phyloP scores from a whole-genome alignment of 1,140 invertebrate species.

The Popillia japonica region DNA sequence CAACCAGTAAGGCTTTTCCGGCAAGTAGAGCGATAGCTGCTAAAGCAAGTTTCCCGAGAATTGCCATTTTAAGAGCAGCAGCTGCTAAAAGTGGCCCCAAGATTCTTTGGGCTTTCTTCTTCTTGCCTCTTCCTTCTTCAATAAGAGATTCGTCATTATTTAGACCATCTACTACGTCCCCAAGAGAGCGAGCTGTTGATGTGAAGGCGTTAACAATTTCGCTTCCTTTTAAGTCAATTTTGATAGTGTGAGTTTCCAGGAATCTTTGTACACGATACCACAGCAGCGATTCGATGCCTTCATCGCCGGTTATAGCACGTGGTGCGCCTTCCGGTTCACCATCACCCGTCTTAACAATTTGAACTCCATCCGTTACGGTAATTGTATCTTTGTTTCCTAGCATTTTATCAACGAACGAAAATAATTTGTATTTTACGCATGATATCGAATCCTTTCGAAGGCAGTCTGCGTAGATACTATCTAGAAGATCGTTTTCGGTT shows the following conservation, averaged over 20 bases:
- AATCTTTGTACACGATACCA: conserved; percentile 75
- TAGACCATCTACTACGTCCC: conserved; percentile 69
- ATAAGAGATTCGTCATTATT: conserved; percentile 66
- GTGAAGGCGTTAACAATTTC: conserved; percentile 82
- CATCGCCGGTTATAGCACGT: conserved; percentile 69
- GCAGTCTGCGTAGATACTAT: conserved; percentile 79
- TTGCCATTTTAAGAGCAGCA: conserved; percentile 79
- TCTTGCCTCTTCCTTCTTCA: conserved; percentile 76
- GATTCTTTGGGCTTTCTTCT: conserved; percentile 82
- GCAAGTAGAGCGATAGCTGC: conserved; percentile 83
- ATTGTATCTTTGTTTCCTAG: conserved; percentile 79
- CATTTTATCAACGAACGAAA: conserved; percentile 83
- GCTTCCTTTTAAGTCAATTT: conserved; percentile 83
- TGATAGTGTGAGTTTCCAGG: conserved; percentile 78
- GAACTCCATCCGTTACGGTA: conserved; percentile 79
- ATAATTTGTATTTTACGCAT: conserved; percentile 85
- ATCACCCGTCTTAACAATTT: conserved; percentile 77
- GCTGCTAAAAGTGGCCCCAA: conserved; percentile 78
- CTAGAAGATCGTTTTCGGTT: conserved; percentile 77
- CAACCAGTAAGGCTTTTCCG: conserved; percentile 83
- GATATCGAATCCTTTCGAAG: conserved; percentile 79
- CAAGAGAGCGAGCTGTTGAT: conserved; percentile 77
- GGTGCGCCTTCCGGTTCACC: conserved; percentile 74
- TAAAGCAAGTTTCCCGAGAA: conserved; percentile 77
- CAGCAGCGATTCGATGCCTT: conserved; percentile 73